Evolutionary conservation across 2,888 invertebrate species (phyloP).

Genomic region (Andrena marginata): DNA sequence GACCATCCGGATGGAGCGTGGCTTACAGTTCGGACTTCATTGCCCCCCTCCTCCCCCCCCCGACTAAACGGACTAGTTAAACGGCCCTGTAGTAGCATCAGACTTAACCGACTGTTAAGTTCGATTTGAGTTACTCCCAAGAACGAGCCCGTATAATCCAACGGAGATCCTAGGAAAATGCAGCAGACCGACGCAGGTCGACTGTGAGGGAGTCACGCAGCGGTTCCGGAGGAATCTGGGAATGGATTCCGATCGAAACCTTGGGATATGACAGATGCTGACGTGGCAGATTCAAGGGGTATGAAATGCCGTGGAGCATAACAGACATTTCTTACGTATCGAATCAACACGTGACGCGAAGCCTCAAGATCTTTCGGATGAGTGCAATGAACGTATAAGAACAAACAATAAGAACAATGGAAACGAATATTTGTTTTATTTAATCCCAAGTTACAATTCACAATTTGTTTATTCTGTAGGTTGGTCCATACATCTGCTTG

Average conservation of each 20-base stretch:
- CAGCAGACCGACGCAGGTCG: neutral
- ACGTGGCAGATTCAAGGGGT: conserved; percentile 15
- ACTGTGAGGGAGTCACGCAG: conserved; percentile 42
- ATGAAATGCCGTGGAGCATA: conserved; percentile 41
- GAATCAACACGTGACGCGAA: conserved; percentile 47
- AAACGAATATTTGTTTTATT: no score
- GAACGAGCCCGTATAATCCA: conserved; percentile 67
- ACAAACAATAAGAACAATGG: neutral
- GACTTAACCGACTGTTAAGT: conserved; percentile 81
- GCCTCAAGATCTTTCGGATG: neutral
- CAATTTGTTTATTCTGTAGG: no score
- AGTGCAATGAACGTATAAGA: neutral
- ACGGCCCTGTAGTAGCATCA: conserved; percentile 69
- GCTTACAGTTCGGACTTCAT: conserved; percentile 72
- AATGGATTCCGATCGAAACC: conserved; percentile 50
- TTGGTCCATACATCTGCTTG: no score
- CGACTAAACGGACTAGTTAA: conserved; percentile 66
- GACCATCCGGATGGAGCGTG: conserved; percentile 62
- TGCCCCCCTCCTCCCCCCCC: conserved; percentile 21
- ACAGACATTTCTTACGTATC: conserved; percentile 48
- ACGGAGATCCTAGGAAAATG: conserved; percentile 55
- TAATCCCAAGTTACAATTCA: no score
- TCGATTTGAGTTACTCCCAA: conserved; percentile 77
- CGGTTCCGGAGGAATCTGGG: conserved; percentile 48
- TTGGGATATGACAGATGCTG: conserved; percentile 47